Conservation (phyloP, 2,888 invertebrate genomes). For the Spialia ferax region DNA sequence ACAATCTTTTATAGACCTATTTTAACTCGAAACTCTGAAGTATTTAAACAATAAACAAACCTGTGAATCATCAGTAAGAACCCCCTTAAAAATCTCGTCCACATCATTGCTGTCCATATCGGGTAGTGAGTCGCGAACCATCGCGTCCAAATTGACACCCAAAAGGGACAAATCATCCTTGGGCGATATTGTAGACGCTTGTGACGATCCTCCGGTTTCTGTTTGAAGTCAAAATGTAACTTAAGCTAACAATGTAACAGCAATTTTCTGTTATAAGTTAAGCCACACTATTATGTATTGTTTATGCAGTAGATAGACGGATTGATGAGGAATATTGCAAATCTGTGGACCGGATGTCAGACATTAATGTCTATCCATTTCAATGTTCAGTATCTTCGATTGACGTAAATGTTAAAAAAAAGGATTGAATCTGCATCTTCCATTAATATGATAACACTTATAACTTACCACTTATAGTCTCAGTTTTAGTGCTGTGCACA, state of each 20-base stretch:
- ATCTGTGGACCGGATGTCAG: no score
- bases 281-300: no score
- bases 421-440: no score
- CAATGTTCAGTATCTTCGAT: no score
- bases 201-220: slow-evolving; percentile 73
- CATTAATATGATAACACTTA: not conserved
- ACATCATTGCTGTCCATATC: slow-evolving; percentile 97
- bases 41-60: no score
- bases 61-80: slow-evolving; percentile 93
- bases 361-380: no score
- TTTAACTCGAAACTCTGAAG: no score
- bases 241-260: not conserved
- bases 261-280: no score
- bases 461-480: slow-evolving; percentile 60
- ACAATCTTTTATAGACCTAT: no score
- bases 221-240: not conserved
- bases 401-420: no score
- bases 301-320: no score
- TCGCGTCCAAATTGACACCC: slow-evolving; percentile 90
- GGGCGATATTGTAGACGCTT: slow-evolving; percentile 82
- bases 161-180: slow-evolving; percentile 88
- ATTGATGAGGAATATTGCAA: no score
- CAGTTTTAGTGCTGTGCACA: slow-evolving; percentile 69
- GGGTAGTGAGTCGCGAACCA: slow-evolving; percentile 90
- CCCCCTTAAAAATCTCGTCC: slow-evolving; percentile 96